These are phyloP conservation scores for Euthynnus affinis DNA, from an alignment of 2,797 vertebrate species.

Conservation along the genomic window DNA sequence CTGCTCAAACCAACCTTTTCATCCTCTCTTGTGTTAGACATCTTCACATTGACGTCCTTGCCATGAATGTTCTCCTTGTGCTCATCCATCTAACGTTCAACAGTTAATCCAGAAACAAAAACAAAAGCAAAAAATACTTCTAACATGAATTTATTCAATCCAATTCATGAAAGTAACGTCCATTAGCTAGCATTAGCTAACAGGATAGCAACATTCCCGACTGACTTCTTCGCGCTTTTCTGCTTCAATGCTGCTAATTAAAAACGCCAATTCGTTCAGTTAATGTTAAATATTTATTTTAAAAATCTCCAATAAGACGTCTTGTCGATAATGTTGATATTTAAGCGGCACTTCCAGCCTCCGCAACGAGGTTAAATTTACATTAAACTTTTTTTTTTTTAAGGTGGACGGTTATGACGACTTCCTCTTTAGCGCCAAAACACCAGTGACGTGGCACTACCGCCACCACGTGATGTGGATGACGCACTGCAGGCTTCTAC, in stretches of 20 bases:
- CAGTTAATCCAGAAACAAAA: not conserved
- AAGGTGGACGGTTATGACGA: not conserved
- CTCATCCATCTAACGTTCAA: constrained; percentile 77
- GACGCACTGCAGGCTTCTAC: not conserved
- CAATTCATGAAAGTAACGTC: not conserved
- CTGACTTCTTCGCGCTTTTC: not conserved
- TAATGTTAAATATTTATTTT: not conserved
- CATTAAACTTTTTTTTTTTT: constrained; percentile 13
- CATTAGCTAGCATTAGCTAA: constrained; percentile 45
- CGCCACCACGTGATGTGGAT: constrained; percentile 11
- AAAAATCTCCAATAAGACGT: rapidly evolving
- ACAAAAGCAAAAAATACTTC: too few species aligned
- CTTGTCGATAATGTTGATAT: not conserved
- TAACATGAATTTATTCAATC: not conserved
- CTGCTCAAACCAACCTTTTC: constrained; percentile 64
- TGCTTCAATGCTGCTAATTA: rapidly evolving
- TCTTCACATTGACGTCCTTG: constrained; percentile 70
- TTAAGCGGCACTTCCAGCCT: not conserved
- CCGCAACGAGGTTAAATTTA: not conserved
- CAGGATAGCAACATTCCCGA: not conserved
- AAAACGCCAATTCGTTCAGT: rapidly evolving
- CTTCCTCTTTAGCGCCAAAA: constrained; percentile 22
- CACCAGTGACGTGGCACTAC: too few species aligned
- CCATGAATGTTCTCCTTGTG: constrained; percentile 82
- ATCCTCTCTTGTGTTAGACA: constrained; percentile 58